These are phyloP conservation scores for Gephyroberyx darwinii DNA, from an alignment of 2,797 vertebrate species.

Conservation along the genomic window DNA sequence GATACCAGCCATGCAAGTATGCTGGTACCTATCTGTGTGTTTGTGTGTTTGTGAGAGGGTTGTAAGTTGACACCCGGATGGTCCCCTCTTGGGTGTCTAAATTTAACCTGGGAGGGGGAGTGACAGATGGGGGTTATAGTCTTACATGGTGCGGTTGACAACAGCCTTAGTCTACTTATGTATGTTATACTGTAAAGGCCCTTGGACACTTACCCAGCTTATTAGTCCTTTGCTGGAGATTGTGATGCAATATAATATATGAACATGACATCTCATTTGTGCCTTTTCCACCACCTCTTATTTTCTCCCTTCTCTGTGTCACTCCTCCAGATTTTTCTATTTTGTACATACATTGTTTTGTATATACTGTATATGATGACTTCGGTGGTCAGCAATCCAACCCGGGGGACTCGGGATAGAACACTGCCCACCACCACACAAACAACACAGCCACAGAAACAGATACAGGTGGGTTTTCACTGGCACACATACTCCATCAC, in stretches of 20 bases:
- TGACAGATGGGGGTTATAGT: slow-evolving; percentile 78
- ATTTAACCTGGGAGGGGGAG: slow-evolving; percentile 78
- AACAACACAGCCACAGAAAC: slow-evolving; percentile 92
- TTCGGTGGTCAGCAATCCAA: slow-evolving; percentile 93
- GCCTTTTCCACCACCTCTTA: neutral
- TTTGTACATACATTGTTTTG: slow-evolving; percentile 99
- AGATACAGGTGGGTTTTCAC: slow-evolving; percentile 88
- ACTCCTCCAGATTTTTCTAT: slow-evolving; percentile 93
- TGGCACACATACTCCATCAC: too few relatives aligned
- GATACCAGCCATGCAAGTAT: slow-evolving; percentile 1
- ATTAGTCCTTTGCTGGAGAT: slow-evolving; percentile 2
- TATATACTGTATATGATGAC: slow-evolving; percentile 99
- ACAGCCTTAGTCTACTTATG: slow-evolving; percentile 47
- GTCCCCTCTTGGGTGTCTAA: slow-evolving; percentile 79
- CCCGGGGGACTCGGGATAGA: slow-evolving; percentile 92
- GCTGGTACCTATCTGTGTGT: slow-evolving; percentile 45
- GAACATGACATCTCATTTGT: neutral
- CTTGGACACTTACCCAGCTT: slow-evolving; percentile 20
- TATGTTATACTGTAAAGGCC: slow-evolving; percentile 28
- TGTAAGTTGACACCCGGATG: slow-evolving; percentile 81
- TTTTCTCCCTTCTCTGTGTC: neutral
- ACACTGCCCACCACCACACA: slow-evolving; percentile 85
- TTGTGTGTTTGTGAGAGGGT: slow-evolving; percentile 52
- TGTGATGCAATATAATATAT: neutral
- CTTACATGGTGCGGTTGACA: slow-evolving; percentile 78